phyloP scores from a whole-genome alignment of 2,113 vertebrate genomes.

The Pithys albifrons region DNA sequence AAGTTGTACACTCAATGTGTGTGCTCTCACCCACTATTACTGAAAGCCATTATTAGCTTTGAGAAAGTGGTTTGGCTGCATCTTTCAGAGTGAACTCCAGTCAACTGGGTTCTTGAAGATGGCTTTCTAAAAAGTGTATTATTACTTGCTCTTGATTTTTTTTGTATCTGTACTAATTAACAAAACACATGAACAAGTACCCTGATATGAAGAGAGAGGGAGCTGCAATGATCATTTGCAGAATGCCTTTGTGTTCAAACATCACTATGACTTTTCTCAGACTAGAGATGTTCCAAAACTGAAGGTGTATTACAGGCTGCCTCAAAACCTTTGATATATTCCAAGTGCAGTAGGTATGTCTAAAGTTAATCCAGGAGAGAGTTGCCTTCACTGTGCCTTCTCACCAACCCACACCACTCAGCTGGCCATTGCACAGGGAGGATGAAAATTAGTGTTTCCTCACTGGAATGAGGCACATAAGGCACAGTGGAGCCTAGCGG shows the following conservation, averaged over 20 bases:
- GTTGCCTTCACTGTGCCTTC: background rate
- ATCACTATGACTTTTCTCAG: background rate
- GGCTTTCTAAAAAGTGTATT: background rate
- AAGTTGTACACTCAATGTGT: background rate
- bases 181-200: background rate
- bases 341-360: background rate
- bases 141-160: background rate
- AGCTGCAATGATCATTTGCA: background rate
- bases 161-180: background rate
- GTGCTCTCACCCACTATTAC: background rate
- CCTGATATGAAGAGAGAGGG: background rate
- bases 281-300: background rate
- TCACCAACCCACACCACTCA: accelerated
- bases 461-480: background rate
- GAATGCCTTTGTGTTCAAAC: background rate
- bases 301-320: background rate
- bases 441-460: background rate
- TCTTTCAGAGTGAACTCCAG: background rate
- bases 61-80: background rate
- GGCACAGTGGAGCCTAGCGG: accelerated
- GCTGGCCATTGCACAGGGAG: background rate
- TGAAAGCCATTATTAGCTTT: background rate
- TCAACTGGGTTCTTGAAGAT: background rate
- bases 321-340: background rate
- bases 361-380: background rate